Evolutionary conservation across 1,140 invertebrate genomes (phyloP).

Genomic region (Sycophaga agraensis): DNA sequence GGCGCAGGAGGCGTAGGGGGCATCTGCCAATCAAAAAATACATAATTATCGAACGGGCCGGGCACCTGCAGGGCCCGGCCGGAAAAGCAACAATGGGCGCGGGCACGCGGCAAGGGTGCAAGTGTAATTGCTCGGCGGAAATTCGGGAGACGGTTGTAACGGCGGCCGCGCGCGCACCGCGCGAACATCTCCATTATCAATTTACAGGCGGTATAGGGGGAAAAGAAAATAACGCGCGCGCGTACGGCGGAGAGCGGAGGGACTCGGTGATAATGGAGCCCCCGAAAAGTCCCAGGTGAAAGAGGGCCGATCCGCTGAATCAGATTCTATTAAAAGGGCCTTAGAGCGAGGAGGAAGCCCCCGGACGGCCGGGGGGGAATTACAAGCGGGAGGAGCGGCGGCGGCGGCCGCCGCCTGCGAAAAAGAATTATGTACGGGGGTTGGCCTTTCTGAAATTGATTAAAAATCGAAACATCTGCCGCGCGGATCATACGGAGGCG

Average conservation of each 20-base stretch:
- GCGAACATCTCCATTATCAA: too few relatives aligned
- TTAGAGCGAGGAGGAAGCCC: neutral
- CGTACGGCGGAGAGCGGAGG: too few relatives aligned
- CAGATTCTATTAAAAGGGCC: too few relatives aligned
- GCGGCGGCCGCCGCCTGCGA: neutral
- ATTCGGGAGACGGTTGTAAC: too few relatives aligned
- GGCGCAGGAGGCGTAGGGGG: constrained; percentile 1
- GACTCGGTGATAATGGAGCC: too few relatives aligned
- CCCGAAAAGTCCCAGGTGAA: too few relatives aligned
- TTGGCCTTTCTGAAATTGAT: constrained; percentile 9
- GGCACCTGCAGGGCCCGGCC: constrained; percentile 8
- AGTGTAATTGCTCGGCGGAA: neutral
- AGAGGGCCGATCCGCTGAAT: too few relatives aligned
- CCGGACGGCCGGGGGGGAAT: neutral
- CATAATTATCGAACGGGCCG: constrained; percentile 24
- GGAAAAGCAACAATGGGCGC: neutral
- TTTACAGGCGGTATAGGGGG: too few relatives aligned
- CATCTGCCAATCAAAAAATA: constrained; percentile 28
- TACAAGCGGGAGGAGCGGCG: neutral
- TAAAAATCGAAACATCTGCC: constrained; percentile 26
- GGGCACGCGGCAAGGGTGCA: neutral
- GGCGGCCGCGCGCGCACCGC: too few relatives aligned
- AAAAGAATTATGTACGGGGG: neutral
- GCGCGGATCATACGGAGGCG: neutral
- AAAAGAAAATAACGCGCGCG: too few relatives aligned